Evolutionary conservation across 1,140 invertebrate species (phyloP), one percentile per base, ranked within the genome.

Genomic region (Pseudomyrmex sp.): DNA sequence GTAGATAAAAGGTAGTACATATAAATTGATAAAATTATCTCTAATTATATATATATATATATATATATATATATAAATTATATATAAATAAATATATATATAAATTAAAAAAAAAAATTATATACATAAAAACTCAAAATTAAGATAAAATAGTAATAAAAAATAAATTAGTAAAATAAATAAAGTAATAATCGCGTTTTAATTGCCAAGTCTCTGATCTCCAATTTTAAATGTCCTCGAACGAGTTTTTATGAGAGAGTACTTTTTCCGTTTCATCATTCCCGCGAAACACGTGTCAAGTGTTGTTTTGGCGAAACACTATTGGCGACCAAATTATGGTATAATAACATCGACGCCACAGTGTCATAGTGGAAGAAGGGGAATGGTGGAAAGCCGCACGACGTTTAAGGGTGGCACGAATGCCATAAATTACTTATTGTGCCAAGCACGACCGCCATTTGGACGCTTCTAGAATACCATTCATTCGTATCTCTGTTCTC

Each of bases 391-490:
- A 15, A 10, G 35, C 2, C 63, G n/a, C 26, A 44, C 44, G 9
- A 23, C 20, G 52, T 13, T 58, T 58, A 72, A 58, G 69, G n/a
- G 69, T 9, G 26, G n/a, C 15, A 72, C 9, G 56, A 65, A 52
- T 12, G 70, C 62, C 76, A 69, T 84, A 74, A 84, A 80, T 74
- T 74, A 84, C 77, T 84, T 79, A 84, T 84, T 79, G 65, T 56
- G 61, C 26, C 68, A 59, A 74, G 85, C 66, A 59, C 76, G 72
- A 85, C 69, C 62, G 76, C 76, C 76, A 85, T 87, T 87, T 85
- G 82, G 75, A 62, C 85, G 68, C 74, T 84, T 86, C 82, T 84
- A 75, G 74, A 84, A 80, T 84, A 74, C 58, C 68, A 73, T 86
- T 79, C 74, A 84, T 86, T 84, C 75, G 48, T 79, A 74, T 79